phyloP scores from a whole-genome alignment of 2,797 vertebrate species.

The Argentina silus region DNA sequence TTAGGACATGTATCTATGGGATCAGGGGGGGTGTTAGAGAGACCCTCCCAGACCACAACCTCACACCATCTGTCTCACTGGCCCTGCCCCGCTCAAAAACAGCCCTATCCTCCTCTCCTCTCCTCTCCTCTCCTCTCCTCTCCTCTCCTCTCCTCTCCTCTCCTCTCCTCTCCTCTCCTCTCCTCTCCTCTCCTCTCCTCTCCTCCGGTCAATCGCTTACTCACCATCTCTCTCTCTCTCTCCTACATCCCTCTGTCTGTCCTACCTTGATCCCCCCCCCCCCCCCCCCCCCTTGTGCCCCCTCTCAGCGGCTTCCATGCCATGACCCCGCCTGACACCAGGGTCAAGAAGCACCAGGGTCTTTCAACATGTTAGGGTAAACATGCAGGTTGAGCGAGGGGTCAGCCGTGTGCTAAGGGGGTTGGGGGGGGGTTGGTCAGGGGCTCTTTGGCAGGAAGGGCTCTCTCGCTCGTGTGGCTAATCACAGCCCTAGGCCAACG shows the following conservation, averaged over 20 bases:
- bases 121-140: slow-evolving; percentile 25
- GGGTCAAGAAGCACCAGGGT: neutral
- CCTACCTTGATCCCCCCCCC: neutral
- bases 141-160: neutral
- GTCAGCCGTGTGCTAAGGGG: neutral
- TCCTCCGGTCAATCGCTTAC: neutral
- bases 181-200: neutral
- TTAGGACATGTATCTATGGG: slow-evolving; percentile 79
- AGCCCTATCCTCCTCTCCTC: slow-evolving; percentile 19
- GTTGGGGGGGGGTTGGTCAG: neutral
- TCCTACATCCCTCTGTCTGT: neutral
- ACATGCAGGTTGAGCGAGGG: neutral
- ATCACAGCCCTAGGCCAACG: neutral
- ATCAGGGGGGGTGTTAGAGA: slow-evolving; percentile 60
- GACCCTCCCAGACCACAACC: slow-evolving; percentile 52
- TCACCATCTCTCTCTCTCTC: neutral
- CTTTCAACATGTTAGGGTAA: neutral
- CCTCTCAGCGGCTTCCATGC: too few species aligned
- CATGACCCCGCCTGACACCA: slow-evolving; percentile 29
- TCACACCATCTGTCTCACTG: slow-evolving; percentile 66
- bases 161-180: neutral
- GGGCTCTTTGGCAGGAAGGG: slow-evolving; percentile 1
- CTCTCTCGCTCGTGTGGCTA: neutral
- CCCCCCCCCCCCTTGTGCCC: neutral
- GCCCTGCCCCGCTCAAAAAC: slow-evolving; percentile 24